phyloP scores from a whole-genome alignment of 2,113 vertebrate species.

The Nanger granti region DNA sequence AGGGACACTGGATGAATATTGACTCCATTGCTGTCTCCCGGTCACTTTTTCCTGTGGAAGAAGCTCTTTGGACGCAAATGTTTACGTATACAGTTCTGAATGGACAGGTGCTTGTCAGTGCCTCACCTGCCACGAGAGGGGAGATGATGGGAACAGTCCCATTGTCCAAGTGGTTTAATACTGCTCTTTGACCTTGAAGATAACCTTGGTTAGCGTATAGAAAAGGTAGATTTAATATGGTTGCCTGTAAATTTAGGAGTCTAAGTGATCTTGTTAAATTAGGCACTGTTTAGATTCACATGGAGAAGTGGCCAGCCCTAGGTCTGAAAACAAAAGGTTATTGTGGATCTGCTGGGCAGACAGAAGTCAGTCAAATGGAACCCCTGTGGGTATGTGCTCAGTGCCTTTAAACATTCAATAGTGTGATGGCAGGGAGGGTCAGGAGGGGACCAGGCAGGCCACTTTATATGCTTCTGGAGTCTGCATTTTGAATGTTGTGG shows the following conservation, averaged over 20 bases:
- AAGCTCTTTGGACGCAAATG: background rate
- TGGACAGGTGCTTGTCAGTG: background rate
- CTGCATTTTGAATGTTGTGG: background rate
- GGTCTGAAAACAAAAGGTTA: background rate
- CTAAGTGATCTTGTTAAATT: background rate
- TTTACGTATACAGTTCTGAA: background rate
- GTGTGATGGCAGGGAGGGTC: background rate
- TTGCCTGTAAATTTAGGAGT: background rate
- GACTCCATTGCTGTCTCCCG: background rate
- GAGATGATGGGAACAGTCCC: background rate
- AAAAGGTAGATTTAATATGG: background rate
- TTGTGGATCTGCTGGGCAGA: background rate
- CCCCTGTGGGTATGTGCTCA: background rate
- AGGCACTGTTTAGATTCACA: background rate
- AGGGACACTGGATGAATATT: background rate
- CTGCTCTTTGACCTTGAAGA: background rate
- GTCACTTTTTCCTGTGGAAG: background rate
- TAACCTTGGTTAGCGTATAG: background rate
- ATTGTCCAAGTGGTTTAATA: background rate
- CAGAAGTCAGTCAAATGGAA: background rate
- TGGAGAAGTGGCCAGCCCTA: background rate
- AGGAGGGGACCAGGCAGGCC: background rate
- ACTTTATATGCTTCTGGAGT: background rate
- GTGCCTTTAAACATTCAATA: background rate
- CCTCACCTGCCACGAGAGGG: background rate